A percentile compares a stretch with the other conserved stretches of the same genome.
Conservation (phyloP, 2,888 invertebrate genomes). For the Brenthis ino region DNA sequence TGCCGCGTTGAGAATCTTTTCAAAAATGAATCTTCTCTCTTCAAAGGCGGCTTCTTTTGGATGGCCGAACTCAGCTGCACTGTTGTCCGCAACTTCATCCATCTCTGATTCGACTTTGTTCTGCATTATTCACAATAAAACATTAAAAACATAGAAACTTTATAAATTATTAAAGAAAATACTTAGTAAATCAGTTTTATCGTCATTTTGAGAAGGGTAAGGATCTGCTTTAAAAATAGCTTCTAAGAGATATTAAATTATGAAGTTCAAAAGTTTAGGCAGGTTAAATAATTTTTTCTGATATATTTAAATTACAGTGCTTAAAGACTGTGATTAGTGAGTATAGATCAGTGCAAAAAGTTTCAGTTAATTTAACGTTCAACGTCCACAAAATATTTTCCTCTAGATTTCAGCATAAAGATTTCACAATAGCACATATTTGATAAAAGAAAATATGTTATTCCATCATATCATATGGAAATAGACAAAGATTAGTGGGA, state of each 20-base stretch:
- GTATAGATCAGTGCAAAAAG: constrained; percentile 5
- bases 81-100: constrained; percentile 97
- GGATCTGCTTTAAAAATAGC: constrained; percentile 1
- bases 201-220: neutral
- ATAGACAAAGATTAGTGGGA: no score
- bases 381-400: constrained; percentile 1
- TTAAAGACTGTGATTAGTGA: neutral
- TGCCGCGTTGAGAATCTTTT: constrained; percentile 96
- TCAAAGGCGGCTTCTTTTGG: constrained; percentile 94
- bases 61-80: constrained; percentile 95
- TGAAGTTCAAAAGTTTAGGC: neutral
- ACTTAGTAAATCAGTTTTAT: neutral
- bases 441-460: no score
- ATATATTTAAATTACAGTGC: neutral
- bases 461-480: no score
- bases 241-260: neutral
- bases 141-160: constrained; percentile 6
- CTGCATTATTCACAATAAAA: constrained; percentile 71
- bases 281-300: neutral
- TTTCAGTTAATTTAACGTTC: neutral
- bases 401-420: no score
- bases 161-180: neutral
- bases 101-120: constrained; percentile 96
- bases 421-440: no score
- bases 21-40: constrained; percentile 95